Conservation (phyloP, 1,140 invertebrate species). For the Periplaneta americana region DNA sequence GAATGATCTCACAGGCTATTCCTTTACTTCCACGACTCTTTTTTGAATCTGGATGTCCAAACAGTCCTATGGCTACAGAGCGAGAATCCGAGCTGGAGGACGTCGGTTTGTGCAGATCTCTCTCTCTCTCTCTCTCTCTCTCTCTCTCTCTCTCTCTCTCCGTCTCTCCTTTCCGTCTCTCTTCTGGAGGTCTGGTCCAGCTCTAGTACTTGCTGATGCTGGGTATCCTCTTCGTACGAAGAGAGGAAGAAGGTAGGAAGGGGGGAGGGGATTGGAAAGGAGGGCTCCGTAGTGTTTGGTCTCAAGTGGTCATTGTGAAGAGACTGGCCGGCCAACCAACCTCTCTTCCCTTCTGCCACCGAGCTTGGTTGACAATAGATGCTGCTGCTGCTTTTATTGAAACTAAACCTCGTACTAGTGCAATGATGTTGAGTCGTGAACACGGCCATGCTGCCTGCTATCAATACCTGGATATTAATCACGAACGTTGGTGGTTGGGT, state of each 20-base stretch:
- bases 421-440: not conserved
- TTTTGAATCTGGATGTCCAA: not conserved
- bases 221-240: no score
- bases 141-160: no score
- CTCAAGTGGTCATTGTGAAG: conserved; percentile 17
- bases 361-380: conserved; percentile 13
- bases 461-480: conserved; percentile 22
- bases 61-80: not conserved
- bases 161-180: not conserved
- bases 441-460: not conserved
- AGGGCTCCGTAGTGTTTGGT: conserved; percentile 7
- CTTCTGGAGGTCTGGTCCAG: not conserved
- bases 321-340: not conserved
- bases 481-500: not conserved
- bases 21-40: not conserved
- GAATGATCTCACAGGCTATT: not conserved
- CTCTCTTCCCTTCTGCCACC: not conserved
- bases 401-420: conserved; percentile 5
- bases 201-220: not conserved
- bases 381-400: conserved; percentile 14
- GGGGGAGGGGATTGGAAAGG: not conserved
- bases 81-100: no score
- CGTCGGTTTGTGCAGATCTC: not conserved
- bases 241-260: not conserved
- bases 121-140: not conserved